These are phyloP conservation scores for Drosophila simulans DNA, from an alignment of 1,140 invertebrate genomes.

Conservation along the genomic window DNA sequence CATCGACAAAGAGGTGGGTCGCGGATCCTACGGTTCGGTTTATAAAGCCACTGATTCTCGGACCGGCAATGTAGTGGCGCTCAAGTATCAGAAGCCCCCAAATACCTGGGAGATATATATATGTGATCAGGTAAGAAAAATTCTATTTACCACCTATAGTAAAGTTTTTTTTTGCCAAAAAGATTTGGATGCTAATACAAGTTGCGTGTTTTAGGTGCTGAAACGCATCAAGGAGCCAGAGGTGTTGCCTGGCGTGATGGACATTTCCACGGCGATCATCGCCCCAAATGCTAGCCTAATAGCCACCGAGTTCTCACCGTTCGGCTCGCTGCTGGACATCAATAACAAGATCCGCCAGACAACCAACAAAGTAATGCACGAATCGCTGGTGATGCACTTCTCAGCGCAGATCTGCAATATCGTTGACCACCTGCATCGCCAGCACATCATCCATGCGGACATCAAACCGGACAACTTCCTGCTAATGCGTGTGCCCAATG, in stretches of 20 bases:
- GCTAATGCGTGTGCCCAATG: constrained; percentile 86
- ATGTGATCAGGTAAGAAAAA: constrained; percentile 89
- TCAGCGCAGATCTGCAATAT: constrained; percentile 95
- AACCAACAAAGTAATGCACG: constrained; percentile 89
- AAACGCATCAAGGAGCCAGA: constrained; percentile 65
- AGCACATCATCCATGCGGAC: constrained; percentile 97
- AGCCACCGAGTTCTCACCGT: constrained; percentile 91
- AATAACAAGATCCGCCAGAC: constrained; percentile 90
- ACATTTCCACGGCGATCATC: constrained; percentile 88
- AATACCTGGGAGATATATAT: constrained; percentile 94
- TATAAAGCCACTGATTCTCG: constrained; percentile 86
- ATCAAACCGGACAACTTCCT: constrained; percentile 99
- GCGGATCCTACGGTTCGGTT: constrained; percentile 91
- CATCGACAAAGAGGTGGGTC: constrained; percentile 90
- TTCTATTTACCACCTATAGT: too few relatives aligned
- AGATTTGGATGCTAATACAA: not conserved
- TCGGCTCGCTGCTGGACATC: constrained; percentile 92
- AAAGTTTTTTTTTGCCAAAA: not conserved
- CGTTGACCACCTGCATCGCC: constrained; percentile 94
- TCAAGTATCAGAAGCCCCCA: constrained; percentile 92
- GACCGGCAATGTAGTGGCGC: constrained; percentile 88
- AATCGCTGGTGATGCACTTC: constrained; percentile 92
- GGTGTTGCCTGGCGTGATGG: constrained; percentile 88
- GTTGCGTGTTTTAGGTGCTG: constrained; percentile 47
- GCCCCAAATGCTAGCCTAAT: constrained; percentile 92